Evolutionary conservation across 37 sponge, comb jelly and placozoan genomes (phyloP).

Genomic region (Crambe crambe): DNA sequence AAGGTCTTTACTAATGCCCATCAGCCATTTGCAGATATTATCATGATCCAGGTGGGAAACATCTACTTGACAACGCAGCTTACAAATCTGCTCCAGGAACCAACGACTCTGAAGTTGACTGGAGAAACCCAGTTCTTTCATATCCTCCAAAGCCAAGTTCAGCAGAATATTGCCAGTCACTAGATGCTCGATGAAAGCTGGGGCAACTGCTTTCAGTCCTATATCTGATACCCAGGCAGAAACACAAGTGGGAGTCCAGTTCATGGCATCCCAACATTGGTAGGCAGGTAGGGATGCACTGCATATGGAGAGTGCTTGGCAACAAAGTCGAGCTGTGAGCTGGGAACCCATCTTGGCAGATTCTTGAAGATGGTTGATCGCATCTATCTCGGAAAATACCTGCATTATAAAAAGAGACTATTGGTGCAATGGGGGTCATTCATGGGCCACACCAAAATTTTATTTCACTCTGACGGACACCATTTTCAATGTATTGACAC

Average conservation of each 20-base stretch:
- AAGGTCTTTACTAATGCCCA: constrained; percentile 10
- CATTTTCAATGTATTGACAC: no score
- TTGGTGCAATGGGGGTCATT: no score
- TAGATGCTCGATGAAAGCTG: not conserved
- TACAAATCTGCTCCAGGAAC: constrained; percentile 27
- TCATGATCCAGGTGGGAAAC: constrained; percentile 24
- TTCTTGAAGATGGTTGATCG: no score
- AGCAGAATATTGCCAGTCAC: constrained; percentile 50
- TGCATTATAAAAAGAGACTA: no score
- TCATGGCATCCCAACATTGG: constrained; percentile 42
- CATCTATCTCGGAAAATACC: no score
- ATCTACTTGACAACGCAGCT: constrained; percentile 43
- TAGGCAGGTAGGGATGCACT: constrained; percentile 23
- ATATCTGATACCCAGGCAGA: constrained; percentile 23
- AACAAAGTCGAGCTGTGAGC: no score
- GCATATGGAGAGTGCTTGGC: constrained; percentile 14
- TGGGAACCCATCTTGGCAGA: no score
- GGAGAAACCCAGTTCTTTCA: constrained; percentile 30
- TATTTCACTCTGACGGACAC: no score
- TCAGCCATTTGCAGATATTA: constrained; percentile 43
- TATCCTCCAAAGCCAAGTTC: constrained; percentile 27
- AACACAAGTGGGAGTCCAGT: constrained; percentile 35
- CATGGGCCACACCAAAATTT: no score
- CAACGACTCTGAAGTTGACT: constrained; percentile 22
- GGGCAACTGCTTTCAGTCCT: constrained; percentile 29